Conservation (phyloP, 2,888 invertebrate species). For the Drosophila engyochracea region DNA sequence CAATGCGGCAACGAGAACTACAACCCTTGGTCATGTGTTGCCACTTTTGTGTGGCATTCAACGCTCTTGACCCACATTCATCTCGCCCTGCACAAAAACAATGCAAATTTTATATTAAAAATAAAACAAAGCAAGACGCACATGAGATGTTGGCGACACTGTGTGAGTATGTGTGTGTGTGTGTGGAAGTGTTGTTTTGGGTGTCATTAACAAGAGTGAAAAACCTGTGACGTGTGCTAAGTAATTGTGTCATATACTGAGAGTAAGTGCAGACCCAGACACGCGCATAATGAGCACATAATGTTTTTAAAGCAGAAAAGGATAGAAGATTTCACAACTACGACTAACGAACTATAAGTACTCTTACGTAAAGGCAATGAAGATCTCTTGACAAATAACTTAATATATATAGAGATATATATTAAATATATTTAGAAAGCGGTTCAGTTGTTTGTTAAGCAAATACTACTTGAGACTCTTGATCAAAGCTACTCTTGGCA, state of each 20-base stretch:
- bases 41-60: conserved; percentile 44
- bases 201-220: conserved; percentile 72
- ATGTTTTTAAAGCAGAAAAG: conserved; percentile 19
- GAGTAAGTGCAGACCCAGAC: conserved; percentile 38
- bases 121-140: conserved; percentile 59
- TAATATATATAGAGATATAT: not conserved
- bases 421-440: not conserved
- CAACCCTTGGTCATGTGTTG: conserved; percentile 51
- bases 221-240: conserved; percentile 74
- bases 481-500: not conserved
- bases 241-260: conserved; percentile 74
- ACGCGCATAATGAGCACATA: conserved; percentile 63
- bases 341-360: conserved; percentile 15
- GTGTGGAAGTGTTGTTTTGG: conserved; percentile 32
- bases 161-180: conserved; percentile 1
- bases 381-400: not conserved
- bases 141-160: conserved; percentile 15
- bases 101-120: conserved; percentile 76
- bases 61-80: conserved; percentile 76
- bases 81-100: conserved; percentile 44
- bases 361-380: conserved; percentile 19
- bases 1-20: conserved; percentile 8
- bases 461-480: not conserved
- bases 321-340: not conserved
- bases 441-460: not conserved